Conservation (phyloP, 92 coral and sea anemone genomes). For the Phenganax marumi region DNA sequence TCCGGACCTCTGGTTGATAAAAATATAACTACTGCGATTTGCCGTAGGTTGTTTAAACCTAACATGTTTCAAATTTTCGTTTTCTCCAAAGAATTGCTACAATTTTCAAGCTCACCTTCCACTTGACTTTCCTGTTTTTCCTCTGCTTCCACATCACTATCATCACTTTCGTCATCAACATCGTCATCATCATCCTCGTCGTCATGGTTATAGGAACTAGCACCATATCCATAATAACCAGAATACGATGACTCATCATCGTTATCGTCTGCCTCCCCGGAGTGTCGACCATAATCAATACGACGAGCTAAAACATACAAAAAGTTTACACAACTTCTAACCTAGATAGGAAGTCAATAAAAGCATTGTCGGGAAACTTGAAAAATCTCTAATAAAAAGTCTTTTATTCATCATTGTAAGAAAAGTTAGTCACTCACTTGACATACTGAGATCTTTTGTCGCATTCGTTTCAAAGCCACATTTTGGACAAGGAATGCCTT, state of each 20-base stretch:
- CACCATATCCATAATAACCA: conserved; percentile 58
- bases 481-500: conserved; percentile 91
- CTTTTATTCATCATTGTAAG: too few species aligned
- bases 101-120: conserved; percentile 45
- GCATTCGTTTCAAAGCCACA: conserved; percentile 89
- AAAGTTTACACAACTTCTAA: background rate
- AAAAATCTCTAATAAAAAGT: too few species aligned
- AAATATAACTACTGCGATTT: too few species aligned
- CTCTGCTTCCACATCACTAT: conserved; percentile 57
- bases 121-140: conserved; percentile 51
- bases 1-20: too few species aligned
- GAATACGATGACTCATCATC: conserved; percentile 48
- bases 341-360: too few species aligned
- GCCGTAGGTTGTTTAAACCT: background rate
- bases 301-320: conserved; percentile 62
- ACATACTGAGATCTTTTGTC: conserved; percentile 93
- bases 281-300: conserved; percentile 76
- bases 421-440: conserved; percentile 66
- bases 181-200: conserved; percentile 53
- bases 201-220: conserved; percentile 50
- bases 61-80: conserved; percentile 1
- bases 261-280: conserved; percentile 38
- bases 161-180: conserved; percentile 52
- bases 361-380: too few species aligned
- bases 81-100: background rate